Evolutionary conservation across 2,797 vertebrate genomes (phyloP).

Genomic region (Glossophaga mutica): DNA sequence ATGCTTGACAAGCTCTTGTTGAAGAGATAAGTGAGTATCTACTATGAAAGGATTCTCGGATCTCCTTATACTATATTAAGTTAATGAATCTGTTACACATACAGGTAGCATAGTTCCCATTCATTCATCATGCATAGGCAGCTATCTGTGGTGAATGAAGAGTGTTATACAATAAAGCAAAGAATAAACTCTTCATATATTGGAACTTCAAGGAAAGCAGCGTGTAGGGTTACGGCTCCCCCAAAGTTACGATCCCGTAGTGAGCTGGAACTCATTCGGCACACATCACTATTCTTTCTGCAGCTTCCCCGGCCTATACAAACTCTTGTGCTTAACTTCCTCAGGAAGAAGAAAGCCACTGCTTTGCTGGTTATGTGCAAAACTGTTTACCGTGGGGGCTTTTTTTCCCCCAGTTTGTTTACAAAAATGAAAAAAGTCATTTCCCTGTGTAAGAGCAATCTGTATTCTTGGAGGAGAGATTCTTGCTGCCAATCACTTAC

Average conservation of each 20-base stretch:
- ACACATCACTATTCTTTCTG: background rate
- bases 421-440: constrained; percentile 17
- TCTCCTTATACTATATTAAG: background rate
- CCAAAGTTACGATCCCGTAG: constrained; percentile 4
- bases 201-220: background rate
- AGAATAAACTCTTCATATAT: background rate
- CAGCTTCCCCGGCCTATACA: background rate
- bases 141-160: background rate
- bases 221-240: background rate
- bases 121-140: background rate
- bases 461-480: constrained; percentile 12
- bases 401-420: background rate
- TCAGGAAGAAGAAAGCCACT: background rate
- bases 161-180: constrained; percentile 17
- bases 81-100: background rate
- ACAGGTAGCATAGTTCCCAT: background rate
- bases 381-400: background rate
- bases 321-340: background rate
- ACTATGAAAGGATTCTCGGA: background rate
- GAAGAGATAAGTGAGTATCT: background rate
- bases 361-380: constrained; percentile 27
- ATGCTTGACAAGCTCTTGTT: constrained; percentile 6
- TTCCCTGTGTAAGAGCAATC: background rate
- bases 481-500: background rate
- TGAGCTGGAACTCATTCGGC: background rate